Evolutionary conservation across 2,797 vertebrate species (phyloP).

Genomic region (Hippocampus kuda): DNA sequence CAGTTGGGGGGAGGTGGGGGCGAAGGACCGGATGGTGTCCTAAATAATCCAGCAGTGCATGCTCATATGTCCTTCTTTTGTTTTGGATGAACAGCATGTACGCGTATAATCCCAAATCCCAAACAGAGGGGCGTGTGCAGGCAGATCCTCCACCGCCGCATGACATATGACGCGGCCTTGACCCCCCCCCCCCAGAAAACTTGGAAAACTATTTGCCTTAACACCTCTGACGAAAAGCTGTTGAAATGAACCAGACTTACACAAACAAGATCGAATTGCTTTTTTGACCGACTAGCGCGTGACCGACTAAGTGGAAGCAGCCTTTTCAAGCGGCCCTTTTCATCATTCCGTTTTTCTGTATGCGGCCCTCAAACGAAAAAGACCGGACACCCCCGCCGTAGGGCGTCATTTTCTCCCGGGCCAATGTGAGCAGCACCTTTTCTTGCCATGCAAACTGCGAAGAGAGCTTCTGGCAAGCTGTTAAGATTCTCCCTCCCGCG

Average conservation of each 20-base stretch:
- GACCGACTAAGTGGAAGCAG: no score
- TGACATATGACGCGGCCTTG: not conserved
- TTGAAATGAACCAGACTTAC: no score
- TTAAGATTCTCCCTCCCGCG: constrained; percentile 9
- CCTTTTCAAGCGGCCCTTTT: not conserved
- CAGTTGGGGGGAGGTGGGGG: constrained; percentile 8
- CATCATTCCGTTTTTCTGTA: constrained; percentile 24
- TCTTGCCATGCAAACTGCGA: constrained; percentile 27
- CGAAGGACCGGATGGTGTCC: constrained; percentile 27
- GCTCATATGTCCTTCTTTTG: constrained; percentile 3
- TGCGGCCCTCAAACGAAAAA: not conserved
- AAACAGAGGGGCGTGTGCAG: not conserved
- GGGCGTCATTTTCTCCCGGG: constrained; percentile 14
- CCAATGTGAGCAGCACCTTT: constrained; percentile 14
- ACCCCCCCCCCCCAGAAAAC: no score
- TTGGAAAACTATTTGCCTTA: no score
- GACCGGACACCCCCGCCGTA: not conserved
- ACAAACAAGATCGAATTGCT: no score
- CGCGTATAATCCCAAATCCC: not conserved
- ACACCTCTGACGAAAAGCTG: no score
- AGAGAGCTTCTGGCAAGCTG: constrained; percentile 21
- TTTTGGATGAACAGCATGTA: not conserved
- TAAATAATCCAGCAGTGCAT: constrained; percentile 18
- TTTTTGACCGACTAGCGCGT: no score
- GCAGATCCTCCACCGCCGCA: not conserved